A percentile compares a stretch with the other conserved stretches of the same genome.
phyloP scores from a whole-genome alignment of 2,888 invertebrate species.

The Tetropium fuscum region DNA sequence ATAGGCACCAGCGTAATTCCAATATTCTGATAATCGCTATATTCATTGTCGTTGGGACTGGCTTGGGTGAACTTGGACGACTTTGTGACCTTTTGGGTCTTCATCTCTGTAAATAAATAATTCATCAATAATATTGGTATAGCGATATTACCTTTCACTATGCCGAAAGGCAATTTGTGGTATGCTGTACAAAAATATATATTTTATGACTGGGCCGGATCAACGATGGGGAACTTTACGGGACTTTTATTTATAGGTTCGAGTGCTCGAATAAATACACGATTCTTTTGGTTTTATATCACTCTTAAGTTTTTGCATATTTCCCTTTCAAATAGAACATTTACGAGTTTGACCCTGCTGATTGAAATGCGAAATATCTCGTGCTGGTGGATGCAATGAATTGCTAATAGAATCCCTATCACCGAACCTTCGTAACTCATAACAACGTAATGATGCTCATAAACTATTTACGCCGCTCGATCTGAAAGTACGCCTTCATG shows the following conservation, averaged over 20 bases:
- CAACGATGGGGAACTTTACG: neutral
- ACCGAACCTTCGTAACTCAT: no score
- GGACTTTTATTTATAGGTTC: constrained; percentile 1
- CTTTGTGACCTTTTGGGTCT: constrained; percentile 56
- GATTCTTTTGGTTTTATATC: neutral
- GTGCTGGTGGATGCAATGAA: no score
- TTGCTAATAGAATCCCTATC: no score
- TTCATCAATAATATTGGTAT: constrained; percentile 4
- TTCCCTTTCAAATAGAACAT: no score
- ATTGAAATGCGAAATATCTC: no score
- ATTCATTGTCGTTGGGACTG: constrained; percentile 60
- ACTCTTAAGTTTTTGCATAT: neutral
- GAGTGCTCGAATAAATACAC: neutral
- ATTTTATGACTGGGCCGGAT: neutral
- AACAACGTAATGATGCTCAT: no score
- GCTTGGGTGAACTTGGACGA: constrained; percentile 64
- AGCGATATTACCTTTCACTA: neutral
- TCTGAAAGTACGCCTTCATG: no score
- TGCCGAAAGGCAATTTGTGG: constrained; percentile 3
- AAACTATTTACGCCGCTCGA: no score
- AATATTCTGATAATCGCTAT: constrained; percentile 59
- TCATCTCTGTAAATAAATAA: constrained; percentile 43
- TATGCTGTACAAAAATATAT: constrained; percentile 3
- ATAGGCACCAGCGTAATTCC: constrained; percentile 50
- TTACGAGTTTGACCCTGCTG: no score